Evolutionary conservation across 2,797 vertebrate species (phyloP).

Genomic region (Acrossocheilus fasciatus): DNA sequence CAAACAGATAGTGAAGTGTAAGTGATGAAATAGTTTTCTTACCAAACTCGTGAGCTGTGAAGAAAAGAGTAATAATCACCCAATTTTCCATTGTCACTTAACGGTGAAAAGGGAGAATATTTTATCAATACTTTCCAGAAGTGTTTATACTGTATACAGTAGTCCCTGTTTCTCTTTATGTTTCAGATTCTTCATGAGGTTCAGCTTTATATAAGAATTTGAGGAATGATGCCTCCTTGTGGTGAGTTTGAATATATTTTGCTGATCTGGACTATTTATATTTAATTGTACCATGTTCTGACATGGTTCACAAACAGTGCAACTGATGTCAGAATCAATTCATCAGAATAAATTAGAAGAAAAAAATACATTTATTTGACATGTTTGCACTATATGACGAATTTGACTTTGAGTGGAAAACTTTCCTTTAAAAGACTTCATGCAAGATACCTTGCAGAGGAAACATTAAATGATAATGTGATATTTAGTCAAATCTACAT

Average conservation of each 20-base stretch:
- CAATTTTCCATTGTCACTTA: not conserved
- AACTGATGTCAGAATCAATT: not conserved
- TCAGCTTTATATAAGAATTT: not conserved
- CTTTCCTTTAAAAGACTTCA: not conserved
- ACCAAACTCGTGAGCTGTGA: not conserved
- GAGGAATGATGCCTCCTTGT: not conserved
- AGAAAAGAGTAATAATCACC: not conserved
- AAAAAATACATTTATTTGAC: not conserved
- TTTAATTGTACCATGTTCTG: not conserved
- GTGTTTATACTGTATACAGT: not conserved
- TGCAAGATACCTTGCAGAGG: not conserved
- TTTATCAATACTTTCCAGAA: not conserved
- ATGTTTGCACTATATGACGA: not conserved
- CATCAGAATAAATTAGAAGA: not conserved
- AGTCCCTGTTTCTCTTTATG: not conserved
- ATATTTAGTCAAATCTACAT: not conserved
- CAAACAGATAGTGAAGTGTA: not conserved
- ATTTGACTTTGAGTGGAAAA: not conserved
- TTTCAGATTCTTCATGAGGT: not conserved
- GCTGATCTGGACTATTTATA: not conserved
- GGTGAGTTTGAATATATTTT: not conserved
- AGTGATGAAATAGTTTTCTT: not conserved
- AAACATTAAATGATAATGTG: not conserved
- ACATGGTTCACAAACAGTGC: not conserved
- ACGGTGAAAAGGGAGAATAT: not conserved